Conservation (phyloP, 2,797 vertebrate genomes). For the Darevskia mixta region DNA sequence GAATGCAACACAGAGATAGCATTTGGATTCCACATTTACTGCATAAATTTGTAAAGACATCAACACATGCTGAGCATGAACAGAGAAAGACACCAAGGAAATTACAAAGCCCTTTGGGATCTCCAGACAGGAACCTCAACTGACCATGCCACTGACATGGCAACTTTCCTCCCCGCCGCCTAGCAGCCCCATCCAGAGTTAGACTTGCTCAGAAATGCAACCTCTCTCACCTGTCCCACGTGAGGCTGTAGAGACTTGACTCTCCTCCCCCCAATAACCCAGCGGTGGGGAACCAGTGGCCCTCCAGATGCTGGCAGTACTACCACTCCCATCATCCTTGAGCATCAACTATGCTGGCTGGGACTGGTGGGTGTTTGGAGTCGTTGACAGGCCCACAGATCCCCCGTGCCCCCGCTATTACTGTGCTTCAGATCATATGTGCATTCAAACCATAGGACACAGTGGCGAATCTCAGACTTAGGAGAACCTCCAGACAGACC, state of each 20-base stretch:
- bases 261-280: no score
- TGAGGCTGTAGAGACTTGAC: neutral
- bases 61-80: conserved; percentile 37
- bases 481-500: no score
- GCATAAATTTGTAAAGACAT: conserved; percentile 34
- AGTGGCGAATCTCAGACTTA: no score
- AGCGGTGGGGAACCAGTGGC: neutral
- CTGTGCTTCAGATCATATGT: no score
- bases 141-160: neutral
- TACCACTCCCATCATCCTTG: no score
- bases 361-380: no score
- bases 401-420: no score
- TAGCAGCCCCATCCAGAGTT: neutral
- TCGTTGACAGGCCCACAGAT: no score
- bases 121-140: neutral
- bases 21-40: conserved; percentile 33
- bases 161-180: neutral
- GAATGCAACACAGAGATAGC: neutral
- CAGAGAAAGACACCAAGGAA: neutral
- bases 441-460: no score
- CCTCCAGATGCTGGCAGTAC: neutral
- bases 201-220: neutral
- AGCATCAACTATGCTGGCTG: no score
- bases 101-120: conserved; percentile 8
- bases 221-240: neutral